Evolutionary conservation across 2,113 vertebrate species (phyloP), one percentile per base, ranked within the genome.

Genomic region (Grammomys dolichurus): DNA sequence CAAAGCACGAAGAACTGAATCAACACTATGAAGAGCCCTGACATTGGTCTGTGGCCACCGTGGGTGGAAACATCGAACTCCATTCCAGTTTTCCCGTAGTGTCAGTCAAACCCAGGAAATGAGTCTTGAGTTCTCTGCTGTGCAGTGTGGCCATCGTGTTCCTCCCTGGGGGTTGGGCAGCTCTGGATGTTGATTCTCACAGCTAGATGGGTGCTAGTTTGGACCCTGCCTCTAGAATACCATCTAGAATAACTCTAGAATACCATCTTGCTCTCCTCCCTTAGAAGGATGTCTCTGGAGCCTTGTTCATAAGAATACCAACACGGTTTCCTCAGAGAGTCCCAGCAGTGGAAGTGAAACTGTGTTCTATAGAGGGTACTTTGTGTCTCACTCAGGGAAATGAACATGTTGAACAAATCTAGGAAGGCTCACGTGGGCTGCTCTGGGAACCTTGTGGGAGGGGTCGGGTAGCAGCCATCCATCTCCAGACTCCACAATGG

Each of bases 21-120:
- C 69, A 70, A 3, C 22, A 67, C 87, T 13, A 24, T n/a, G 20
- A 82, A 60, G 14, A 72, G 80, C 85, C 31, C 0, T 92, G 90
- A 87, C 33, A 43, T 72, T 54, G 51, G 22, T 95, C 85, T 69
- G 40, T 93, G 87, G 87, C 40, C 72, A 73, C 46, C 33, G 3
- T 51, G 70, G 73, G 14, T 81, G 24, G 93, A 96, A 94, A 89
- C 54, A 73, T 86, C 26, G 51, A 85, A 36, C 46, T 90, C 84
- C 13, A 9, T 24, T 91, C 81, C 33, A 33, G 0, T 90, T 87
- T 84, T 43, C n/a, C 58, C 26, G 28, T 31, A 63, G 58, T 40
- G 36, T 84, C 40, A 84, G 81, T 84, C 58, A 63, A 84, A 10
- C 81, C 24, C 81, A 84, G 58, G 58, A 84, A 63, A 63, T 60